Evolutionary conservation across 2,888 invertebrate genomes (phyloP), one percentile per base, ranked within the genome.

Genomic region (Brenthis ino): DNA sequence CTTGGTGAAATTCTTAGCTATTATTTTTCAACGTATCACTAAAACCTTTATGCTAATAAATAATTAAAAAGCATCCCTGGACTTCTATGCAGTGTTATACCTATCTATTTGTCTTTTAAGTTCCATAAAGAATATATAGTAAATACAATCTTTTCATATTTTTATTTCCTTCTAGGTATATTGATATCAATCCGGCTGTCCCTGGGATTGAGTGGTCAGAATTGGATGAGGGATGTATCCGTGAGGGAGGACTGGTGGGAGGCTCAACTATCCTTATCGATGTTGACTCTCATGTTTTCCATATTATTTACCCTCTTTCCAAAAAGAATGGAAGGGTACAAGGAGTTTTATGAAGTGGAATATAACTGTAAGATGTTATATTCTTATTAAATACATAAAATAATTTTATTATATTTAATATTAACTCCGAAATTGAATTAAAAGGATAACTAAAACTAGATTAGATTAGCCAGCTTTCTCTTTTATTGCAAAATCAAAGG

Each of bases 121-220:
- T 43, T 1, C 8, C 11, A 43, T 43, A 8, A 43, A 43, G 11
- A 3, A 43, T 37, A 6, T 37, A 37, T 37, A 37, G 37, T 8
- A 8, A 37, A 2, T 43, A 8, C 11, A 11, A 43, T 11, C 37
- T 43, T 11, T 43, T 8, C 8, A 43, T 43, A 11, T 43, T 43
- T 43, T 11, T 11, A 43, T 2, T 43, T 28, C 5, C 8, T 71
- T 72, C 33, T 79, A 92, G 92, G 92, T 71, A 91, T 91, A 56
- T 79, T 91, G 1, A 89, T 91, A 72, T 89, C 90, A 5, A 91
- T 92, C 72, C 85, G 89, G 0, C 79, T 91, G 0, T 91, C 91
- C 1, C 76, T 91, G 66, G 91, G 91, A 0, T 77, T 91, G 65
- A 87, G 85, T 60, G 88, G 85, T 0, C 76, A 78, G 70, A 82